Evolutionary conservation across 2,113 vertebrate genomes (phyloP).

Genomic region (Microtus ochrogaster): DNA sequence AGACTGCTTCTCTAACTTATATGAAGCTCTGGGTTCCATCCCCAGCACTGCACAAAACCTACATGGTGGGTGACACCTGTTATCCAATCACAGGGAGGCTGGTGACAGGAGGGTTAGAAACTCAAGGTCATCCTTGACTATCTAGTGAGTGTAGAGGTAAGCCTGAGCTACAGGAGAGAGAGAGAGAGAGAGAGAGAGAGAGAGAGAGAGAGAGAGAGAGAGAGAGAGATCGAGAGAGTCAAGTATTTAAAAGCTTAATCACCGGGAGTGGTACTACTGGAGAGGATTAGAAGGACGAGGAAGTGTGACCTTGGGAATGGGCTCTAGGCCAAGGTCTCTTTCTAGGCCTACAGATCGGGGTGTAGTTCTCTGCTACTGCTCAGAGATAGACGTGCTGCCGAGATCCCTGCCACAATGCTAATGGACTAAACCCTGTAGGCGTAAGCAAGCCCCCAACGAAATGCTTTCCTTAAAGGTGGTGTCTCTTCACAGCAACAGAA

Average conservation of each 20-base stretch:
- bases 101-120: background rate
- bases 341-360: background rate
- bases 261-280: background rate
- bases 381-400: rapidly evolving
- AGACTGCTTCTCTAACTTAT: background rate
- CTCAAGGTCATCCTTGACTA: background rate
- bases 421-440: background rate
- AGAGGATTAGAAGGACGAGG: background rate
- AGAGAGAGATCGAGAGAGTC: background rate
- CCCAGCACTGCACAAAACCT: background rate
- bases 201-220: rapidly evolving
- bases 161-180: background rate
- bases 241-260: background rate
- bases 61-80: background rate
- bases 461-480: background rate
- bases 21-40: background rate
- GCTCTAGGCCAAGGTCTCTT: background rate
- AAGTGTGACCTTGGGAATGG: background rate
- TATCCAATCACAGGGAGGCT: background rate
- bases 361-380: background rate
- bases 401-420: background rate
- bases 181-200: background rate
- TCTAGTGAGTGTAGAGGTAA: background rate
- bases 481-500: background rate
- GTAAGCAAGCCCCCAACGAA: background rate